A percentile compares a stretch with the other conserved stretches of the same genome.
phyloP scores from a whole-genome alignment of 2,797 vertebrate genomes.

The Onychomys leucogaster region DNA sequence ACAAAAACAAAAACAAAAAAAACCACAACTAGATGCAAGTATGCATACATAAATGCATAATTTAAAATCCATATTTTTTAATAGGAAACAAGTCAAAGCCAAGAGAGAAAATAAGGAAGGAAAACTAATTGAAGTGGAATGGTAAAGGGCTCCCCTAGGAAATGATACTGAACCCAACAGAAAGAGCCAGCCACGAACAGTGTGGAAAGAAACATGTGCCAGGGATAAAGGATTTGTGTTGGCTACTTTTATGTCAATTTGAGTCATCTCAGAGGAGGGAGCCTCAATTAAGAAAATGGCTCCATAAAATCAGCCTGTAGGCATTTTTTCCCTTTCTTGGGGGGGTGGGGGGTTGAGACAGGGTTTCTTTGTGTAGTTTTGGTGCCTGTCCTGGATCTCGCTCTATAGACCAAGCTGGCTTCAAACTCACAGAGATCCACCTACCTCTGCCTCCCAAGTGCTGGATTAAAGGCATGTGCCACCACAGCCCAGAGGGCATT shows the following conservation, averaged over 20 bases:
- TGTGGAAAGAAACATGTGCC: not conserved
- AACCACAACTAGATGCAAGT: not conserved
- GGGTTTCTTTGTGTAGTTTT: too few relatives aligned
- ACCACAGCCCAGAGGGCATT: not conserved
- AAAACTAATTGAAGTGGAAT: not conserved
- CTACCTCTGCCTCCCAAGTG: too few relatives aligned
- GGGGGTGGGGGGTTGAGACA: too few relatives aligned
- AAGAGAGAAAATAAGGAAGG: not conserved
- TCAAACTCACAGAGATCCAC: too few relatives aligned
- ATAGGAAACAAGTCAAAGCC: constrained; percentile 4
- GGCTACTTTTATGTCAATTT: not conserved
- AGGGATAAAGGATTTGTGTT: not conserved
- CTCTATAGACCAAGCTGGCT: too few relatives aligned
- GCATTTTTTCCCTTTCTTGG: too few relatives aligned
- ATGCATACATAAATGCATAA: not conserved
- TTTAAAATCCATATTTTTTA: not conserved
- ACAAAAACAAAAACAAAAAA: too few relatives aligned
- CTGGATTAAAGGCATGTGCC: too few relatives aligned
- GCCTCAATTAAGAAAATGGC: not conserved
- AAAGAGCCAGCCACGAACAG: not conserved
- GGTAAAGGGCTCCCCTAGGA: not conserved
- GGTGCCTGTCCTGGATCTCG: too few relatives aligned
- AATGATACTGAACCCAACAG: not conserved
- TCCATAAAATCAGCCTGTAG: not conserved
- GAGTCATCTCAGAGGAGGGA: not conserved